Conservation (phyloP, 1,140 invertebrate genomes). For the Lepeophtheirus salmonis region DNA sequence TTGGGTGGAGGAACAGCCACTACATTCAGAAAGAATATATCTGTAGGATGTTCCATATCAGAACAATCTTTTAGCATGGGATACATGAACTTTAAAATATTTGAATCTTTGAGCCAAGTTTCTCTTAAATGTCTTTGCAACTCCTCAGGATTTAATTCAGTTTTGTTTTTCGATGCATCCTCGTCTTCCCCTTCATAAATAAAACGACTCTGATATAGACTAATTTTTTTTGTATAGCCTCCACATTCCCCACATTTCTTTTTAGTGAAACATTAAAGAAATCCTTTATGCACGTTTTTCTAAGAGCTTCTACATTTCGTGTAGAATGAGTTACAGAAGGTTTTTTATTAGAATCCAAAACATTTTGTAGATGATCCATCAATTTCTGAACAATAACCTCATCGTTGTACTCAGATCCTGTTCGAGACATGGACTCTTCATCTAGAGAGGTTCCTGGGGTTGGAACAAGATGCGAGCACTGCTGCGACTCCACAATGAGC, state of each 20-base stretch:
- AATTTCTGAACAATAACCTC: background rate
- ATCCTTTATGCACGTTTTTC: background rate
- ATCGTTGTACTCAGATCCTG: background rate
- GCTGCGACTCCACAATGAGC: slow-evolving; percentile 44
- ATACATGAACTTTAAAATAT: slow-evolving; percentile 46
- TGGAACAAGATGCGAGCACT: slow-evolving; percentile 22
- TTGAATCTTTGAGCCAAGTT: slow-evolving; percentile 54
- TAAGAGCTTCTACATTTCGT: background rate
- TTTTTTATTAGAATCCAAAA: background rate
- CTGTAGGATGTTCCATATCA: slow-evolving; percentile 43
- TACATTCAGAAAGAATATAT: slow-evolving; percentile 69
- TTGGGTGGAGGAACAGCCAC: slow-evolving; percentile 67
- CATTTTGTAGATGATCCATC: background rate
- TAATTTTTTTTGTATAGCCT: background rate
- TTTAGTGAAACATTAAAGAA: background rate
- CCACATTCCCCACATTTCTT: background rate
- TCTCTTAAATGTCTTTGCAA: slow-evolving; percentile 38
- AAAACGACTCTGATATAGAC: slow-evolving; percentile 1
- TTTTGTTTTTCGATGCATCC: slow-evolving; percentile 10
- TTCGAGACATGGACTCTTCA: background rate
- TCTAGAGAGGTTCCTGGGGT: background rate
- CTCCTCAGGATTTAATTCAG: slow-evolving; percentile 12
- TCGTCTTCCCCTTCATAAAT: slow-evolving; percentile 9
- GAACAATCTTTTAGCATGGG: slow-evolving; percentile 41
- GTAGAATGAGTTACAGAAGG: background rate